Evolutionary conservation across 2,797 vertebrate genomes (phyloP).

Genomic region (Pelochelys cantorii): DNA sequence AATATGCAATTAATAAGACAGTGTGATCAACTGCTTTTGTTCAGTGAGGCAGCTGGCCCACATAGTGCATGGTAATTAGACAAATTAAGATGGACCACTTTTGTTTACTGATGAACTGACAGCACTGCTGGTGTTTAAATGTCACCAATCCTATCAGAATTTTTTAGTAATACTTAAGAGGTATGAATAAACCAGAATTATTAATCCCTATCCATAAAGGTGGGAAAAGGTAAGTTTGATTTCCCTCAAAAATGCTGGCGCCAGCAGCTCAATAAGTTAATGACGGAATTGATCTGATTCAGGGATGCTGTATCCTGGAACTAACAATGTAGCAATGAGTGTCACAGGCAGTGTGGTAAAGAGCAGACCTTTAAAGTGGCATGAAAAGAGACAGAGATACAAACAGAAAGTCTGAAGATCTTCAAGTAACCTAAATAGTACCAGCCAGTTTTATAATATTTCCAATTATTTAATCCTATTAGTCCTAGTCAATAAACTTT

Average conservation of each 20-base stretch:
- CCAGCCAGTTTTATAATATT: rapidly evolving
- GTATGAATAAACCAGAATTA: constrained; percentile 17
- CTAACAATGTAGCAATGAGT: neutral
- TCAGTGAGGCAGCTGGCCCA: constrained; percentile 74
- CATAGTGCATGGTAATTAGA: constrained; percentile 72
- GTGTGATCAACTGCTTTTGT: constrained; percentile 73
- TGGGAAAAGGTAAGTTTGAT: neutral
- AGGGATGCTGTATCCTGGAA: neutral
- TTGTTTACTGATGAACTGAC: constrained; percentile 68
- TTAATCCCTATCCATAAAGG: constrained; percentile 15
- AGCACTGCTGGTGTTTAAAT: constrained; percentile 44
- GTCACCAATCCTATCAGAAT: constrained; percentile 51
- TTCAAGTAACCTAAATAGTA: neutral
- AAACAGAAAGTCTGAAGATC: neutral
- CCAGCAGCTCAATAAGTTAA: neutral
- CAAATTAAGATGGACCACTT: constrained; percentile 70
- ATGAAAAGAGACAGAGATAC: neutral
- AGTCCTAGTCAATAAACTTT: neutral
- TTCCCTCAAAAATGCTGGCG: neutral
- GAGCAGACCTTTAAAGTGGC: neutral
- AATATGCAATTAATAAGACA: constrained; percentile 78
- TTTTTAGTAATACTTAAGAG: constrained; percentile 48
- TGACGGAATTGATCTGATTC: neutral
- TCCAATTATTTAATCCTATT: neutral
- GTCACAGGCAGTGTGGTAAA: rapidly evolving